A percentile compares a stretch with the other conserved stretches of the same genome.
phyloP scores from a whole-genome alignment of 2,113 vertebrate genomes.

The Xenopus tropicalis region UCB_Xtro_10.0 CM004446.2:135426001-135426500 shows the following conservation, averaged over 20 bases:
- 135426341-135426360: background rate
- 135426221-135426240: slow-evolving; percentile 7
- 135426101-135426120: no score
- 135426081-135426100: no score
- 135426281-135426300: background rate
- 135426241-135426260: slow-evolving; percentile 17
- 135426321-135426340: background rate
- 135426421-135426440: background rate
- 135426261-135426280: slow-evolving; percentile 3
- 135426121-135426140: no score
- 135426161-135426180: background rate
- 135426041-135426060: no score
- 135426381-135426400: background rate
- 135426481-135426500: no score
- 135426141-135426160: background rate
- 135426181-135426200: background rate
- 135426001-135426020: no score
- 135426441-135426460: background rate
- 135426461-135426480: no score
- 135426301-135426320: no score
- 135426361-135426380: no score
- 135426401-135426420: background rate
- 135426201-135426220: background rate
- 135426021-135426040: no score
- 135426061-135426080: no score